Base-by-base conservation (phyloP, 1,140 invertebrate genomes). In the Drosophila ficusphila region DNA sequence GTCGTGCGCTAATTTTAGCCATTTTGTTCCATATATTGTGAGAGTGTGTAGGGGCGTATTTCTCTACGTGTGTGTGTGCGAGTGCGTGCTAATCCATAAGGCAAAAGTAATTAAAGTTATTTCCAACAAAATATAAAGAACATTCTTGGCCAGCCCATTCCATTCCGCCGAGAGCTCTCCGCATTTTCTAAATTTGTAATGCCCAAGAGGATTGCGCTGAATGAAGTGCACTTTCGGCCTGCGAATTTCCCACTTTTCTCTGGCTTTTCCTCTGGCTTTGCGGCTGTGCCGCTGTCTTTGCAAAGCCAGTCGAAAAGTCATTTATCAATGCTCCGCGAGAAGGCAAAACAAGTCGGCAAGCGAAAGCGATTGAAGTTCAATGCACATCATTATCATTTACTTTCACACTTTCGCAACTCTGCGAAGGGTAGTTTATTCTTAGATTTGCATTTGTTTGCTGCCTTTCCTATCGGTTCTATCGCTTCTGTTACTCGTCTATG, bases 1-100 rank as follows among this genome's bases (percentile, higher is more conserved):
- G 86, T 90, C 86, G 86, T 82, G 82, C 82, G 86, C 86, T 90
- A 90, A 90, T 90, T 88, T 90, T 90, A 90, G 86, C 82, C 82
- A 81, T 82, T 88, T 88, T 88, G 82, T 88, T 88, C 82, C 82
- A 88, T 88, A 88, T 88, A 76, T 68, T 83, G 41, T 47, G 69
- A 44, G 47, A 14, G 58, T 58, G 52, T 52, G 65, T 31, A 36
- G 47, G 25, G 33, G 25, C 56, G 49, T n/a, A n/a, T n/a, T n/a
- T n/a, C n/a, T n/a, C n/a, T n/a, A n/a, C 14, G 34, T 29, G 44
- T 38, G 52, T 54, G 48, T 60, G 14, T 14, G 41, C 61, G 38
- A 73, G 31, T 56, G 42, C 21, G 54, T 69, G 73, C 58, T 82
- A 75, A 82, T 82, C 78, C 77, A 82, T 88, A 81, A 81, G 85